Evolutionary conservation across 2,797 vertebrate genomes (phyloP), one percentile per base, ranked within the genome.

Genomic region (Peromyscus aztecus): DNA sequence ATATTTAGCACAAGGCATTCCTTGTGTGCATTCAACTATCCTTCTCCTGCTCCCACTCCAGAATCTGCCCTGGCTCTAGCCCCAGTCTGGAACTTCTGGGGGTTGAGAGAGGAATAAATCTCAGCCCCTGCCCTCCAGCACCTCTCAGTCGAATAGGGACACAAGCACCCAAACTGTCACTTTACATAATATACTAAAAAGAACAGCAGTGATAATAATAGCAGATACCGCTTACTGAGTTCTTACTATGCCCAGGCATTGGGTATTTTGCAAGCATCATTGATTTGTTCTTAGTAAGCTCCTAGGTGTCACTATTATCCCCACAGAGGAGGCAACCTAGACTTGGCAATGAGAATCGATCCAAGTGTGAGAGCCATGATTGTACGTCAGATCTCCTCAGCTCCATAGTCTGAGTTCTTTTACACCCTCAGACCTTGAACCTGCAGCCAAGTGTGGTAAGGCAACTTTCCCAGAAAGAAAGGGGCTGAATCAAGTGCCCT

Each of bases 391-490:
- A 67, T 81, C 83, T 49, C 52, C 31, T 59, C 49, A 69, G 77
- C 55, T 97, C 81, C 55, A 34, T 12, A 75, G 59, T 43, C 87
- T n/a, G n/a, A 95, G 65, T 95, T 83, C 55, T 95, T 89, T 94
- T 89, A 92, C 65, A 67, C 8, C 78, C 49, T 90, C 13, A 46
- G 89, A 61, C 29, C 65, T 88, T 43, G 78, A 89, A 95, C 76
- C 94, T 88, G 49, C 90, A 95, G 84, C 90, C 95, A 97, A 97
- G 63, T 97, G 57, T 90, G 71, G 6, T 92, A 94, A 97, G 93
- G 95, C 67, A 17, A 96, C 91, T 96, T 97, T 93, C 93, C 90
- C 81, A 94, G 90, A 96, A 97, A 96, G 87, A 88, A 94, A 82
- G 67, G 57, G 83, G 84, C 94, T 71, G 73, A 96, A 93, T 95